phyloP scores from a whole-genome alignment of 2,797 vertebrate species.

The Clamator glandarius region DNA sequence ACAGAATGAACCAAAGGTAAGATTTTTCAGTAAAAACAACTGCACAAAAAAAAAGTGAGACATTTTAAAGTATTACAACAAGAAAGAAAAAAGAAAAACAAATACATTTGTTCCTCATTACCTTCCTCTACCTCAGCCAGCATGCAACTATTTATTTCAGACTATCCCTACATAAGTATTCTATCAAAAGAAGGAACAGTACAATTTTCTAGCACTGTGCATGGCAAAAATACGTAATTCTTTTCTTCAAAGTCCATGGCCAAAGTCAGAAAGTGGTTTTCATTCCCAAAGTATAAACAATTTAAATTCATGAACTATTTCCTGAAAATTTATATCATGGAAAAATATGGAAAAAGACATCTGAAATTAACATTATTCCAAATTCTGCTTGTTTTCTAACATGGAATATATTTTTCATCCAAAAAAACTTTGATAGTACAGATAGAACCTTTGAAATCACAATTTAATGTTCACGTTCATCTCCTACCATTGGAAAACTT shows the following conservation, averaged over 20 bases:
- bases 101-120: background rate
- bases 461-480: background rate
- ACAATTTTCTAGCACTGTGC: background rate
- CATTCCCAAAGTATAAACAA: background rate
- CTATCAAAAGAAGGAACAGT: background rate
- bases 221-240: background rate
- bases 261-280: background rate
- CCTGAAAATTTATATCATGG: background rate
- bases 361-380: background rate
- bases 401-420: background rate
- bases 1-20: background rate
- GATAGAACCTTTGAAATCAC: background rate
- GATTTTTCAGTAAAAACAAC: background rate
- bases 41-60: background rate
- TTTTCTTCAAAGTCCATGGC: background rate
- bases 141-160: background rate
- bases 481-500: background rate
- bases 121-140: background rate
- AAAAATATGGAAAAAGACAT: background rate
- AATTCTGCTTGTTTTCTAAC: background rate
- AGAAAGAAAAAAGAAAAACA: background rate
- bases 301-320: slow-evolving; percentile 12
- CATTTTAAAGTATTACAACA: background rate
- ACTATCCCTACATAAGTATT: background rate
- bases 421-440: background rate